Conservation (phyloP, 2,888 invertebrate species). For the Rhagium mordax region DNA sequence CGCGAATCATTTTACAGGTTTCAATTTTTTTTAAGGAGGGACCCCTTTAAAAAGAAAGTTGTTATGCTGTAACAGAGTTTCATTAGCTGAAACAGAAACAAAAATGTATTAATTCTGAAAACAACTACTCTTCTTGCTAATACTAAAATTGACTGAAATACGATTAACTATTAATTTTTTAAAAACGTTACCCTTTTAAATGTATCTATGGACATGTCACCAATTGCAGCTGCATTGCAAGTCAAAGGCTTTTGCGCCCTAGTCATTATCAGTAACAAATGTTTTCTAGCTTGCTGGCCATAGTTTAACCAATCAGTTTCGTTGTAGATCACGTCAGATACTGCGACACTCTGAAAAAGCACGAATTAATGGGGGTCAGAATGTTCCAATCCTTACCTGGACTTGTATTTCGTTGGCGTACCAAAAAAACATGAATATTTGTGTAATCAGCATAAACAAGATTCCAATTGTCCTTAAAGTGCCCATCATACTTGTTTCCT, state of each 20-base stretch:
- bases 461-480: slow-evolving; percentile 27
- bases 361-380: too few species aligned
- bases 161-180: too few species aligned
- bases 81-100: not conserved
- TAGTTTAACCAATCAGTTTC: slow-evolving; percentile 24
- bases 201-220: slow-evolving; percentile 26
- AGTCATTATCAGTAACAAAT: slow-evolving; percentile 20
- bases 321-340: slow-evolving; percentile 27
- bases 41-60: not conserved
- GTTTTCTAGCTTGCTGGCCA: not conserved
- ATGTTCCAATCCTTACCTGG: slow-evolving; percentile 23
- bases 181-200: slow-evolving; percentile 30
- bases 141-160: too few species aligned
- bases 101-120: not conserved
- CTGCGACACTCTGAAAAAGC: slow-evolving; percentile 14
- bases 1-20: not conserved
- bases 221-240: slow-evolving; percentile 21
- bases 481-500: slow-evolving; percentile 32
- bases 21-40: not conserved
- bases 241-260: slow-evolving; percentile 20
- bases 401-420: slow-evolving; percentile 41
- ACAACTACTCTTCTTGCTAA: too few species aligned
- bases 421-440: slow-evolving; percentile 42
- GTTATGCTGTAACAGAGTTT: not conserved
- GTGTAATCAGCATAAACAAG: slow-evolving; percentile 32